These are phyloP conservation scores for Platycercus adscitus DNA, from an alignment of 2,113 vertebrate species.

Conservation along the genomic window DNA sequence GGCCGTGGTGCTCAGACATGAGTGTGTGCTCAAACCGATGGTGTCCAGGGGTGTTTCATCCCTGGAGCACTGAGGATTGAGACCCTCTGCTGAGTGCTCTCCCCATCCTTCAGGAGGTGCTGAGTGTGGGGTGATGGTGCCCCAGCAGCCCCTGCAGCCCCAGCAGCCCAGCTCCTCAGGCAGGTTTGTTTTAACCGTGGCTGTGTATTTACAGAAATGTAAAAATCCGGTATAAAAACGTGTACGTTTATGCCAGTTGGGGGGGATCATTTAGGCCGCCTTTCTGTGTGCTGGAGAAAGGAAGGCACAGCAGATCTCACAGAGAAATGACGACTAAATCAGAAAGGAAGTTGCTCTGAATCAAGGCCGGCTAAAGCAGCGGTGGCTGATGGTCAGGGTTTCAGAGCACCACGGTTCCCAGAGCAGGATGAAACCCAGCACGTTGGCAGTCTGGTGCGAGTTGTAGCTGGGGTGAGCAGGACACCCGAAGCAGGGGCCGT, in stretches of 20 bases:
- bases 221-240: not conserved
- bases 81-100: not conserved
- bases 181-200: not conserved
- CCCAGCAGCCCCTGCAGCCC: not conserved
- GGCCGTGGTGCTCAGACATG: not conserved
- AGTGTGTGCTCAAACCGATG: not conserved
- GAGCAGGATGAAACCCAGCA: not conserved
- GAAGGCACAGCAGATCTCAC: not conserved
- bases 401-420: not conserved
- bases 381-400: not conserved
- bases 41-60: not conserved
- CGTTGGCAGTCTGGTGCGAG: not conserved
- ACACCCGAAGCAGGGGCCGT: not conserved
- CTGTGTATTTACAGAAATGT: not conserved
- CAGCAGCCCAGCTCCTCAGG: not conserved
- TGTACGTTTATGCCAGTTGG: not conserved
- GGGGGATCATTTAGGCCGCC: not conserved
- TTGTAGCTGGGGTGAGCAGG: not conserved
- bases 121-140: not conserved
- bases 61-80: not conserved
- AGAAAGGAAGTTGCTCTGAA: slow-evolving; percentile 33
- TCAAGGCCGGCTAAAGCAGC: slow-evolving; percentile 17
- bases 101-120: not conserved
- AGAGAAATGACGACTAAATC: not conserved
- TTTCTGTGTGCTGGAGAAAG: not conserved